Evolutionary conservation across 2,113 vertebrate genomes (phyloP), one percentile per base, ranked within the genome.

Genomic region (Sceloporus undulatus): DNA sequence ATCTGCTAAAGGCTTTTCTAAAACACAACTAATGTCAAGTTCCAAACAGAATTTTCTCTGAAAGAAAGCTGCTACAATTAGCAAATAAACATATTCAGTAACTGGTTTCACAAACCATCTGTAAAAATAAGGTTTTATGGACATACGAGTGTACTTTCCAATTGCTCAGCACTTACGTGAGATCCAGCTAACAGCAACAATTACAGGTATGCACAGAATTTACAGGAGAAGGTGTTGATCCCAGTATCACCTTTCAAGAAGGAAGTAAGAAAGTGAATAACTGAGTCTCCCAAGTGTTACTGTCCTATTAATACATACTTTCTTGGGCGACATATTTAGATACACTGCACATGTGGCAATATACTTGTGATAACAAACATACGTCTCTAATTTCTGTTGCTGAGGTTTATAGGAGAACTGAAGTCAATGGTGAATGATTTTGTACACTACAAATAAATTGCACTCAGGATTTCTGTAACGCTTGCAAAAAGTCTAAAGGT

Each of bases 111-210:
- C 1, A 86, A 21, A 68, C 25, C 29, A n/a, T 74, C 77, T 76
- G 74, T 21, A 29, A 14, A 59, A 84, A 83, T 70, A 66, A 54
- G 68, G 65, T 27, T 70, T 62, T 88, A 70, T 40, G 42, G n/a
- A 23, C 86, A 90, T 79, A 82, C 75, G 23, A 79, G 13, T 75
- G 29, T 10, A 42, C 80, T 91, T 91, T 81, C 9, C 13, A 91
- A 85, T 91, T 92, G 48, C 9, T 66, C 42, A 70, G 4, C 79
- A 93, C 74, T 95, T 96, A 96, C 95, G 93, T 95, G 90, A 54
- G 76, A 68, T 13, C 81, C 77, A 77, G 75, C 73, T 38, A 77
- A 79, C 11, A 71, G 84, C 62, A 92, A 90, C 93, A 90, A 86
- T 85, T 93, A 88, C 27, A 79, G 92, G 90, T 52, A 81, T 1